A percentile compares a stretch with the other conserved stretches of the same genome.
Conservation (phyloP, 2,888 invertebrate genomes). For the Teinopalpus imperialis region DNA sequence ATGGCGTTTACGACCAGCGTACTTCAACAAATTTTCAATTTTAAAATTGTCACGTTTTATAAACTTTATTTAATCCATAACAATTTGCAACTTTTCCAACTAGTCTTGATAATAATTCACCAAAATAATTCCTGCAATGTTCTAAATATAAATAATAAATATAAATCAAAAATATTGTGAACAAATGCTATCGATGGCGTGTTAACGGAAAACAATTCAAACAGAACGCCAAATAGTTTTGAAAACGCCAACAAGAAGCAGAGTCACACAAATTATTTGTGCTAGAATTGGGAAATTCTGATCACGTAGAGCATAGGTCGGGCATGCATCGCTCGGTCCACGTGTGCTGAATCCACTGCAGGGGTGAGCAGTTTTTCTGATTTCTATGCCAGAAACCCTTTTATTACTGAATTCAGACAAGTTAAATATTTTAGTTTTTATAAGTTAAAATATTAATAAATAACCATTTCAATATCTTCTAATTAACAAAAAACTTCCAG, state of each 20-base stretch:
- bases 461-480: too few species aligned
- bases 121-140: too few species aligned
- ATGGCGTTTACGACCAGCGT: too few species aligned
- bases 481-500: too few species aligned
- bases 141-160: background rate
- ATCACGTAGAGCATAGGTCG: slow-evolving; percentile 55
- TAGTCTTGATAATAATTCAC: too few species aligned
- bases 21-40: too few species aligned
- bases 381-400: slow-evolving; percentile 3
- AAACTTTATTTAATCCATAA: too few species aligned
- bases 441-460: too few species aligned
- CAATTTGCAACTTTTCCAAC: too few species aligned
- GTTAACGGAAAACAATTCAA: slow-evolving; percentile 17
- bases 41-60: too few species aligned
- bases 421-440: too few species aligned
- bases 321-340: slow-evolving; percentile 45
- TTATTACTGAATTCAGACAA: too few species aligned
- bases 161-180: background rate
- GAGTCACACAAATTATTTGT: slow-evolving; percentile 26
- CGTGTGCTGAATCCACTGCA: slow-evolving; percentile 47
- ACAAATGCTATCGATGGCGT: background rate
- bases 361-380: slow-evolving; percentile 12
- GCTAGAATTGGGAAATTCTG: slow-evolving; percentile 41
- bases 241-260: slow-evolving; percentile 47
- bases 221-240: slow-evolving; percentile 47